Conservation (phyloP, 2,113 vertebrate genomes). For the Vimba vimba region DNA sequence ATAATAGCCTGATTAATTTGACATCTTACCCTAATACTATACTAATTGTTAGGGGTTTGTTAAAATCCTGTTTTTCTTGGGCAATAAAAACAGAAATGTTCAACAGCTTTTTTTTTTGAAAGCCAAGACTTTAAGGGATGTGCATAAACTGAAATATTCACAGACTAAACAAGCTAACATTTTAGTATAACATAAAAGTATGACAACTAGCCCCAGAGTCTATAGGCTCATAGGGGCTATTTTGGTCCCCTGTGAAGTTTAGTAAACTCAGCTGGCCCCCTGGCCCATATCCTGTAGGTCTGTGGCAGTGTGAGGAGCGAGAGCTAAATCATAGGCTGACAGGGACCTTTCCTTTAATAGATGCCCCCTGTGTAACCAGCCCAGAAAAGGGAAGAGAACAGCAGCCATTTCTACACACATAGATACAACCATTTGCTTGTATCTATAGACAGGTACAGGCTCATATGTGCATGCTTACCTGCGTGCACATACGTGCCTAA, state of each 20-base stretch:
- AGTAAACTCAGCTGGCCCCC: slow-evolving; percentile 73
- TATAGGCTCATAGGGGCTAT: slow-evolving; percentile 60
- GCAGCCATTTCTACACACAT: slow-evolving; percentile 49
- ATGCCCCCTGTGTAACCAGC: slow-evolving; percentile 72
- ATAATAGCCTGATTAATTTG: neutral
- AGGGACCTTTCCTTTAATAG: slow-evolving; percentile 77
- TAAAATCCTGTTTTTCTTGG: neutral
- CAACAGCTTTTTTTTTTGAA: neutral
- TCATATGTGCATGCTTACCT: neutral
- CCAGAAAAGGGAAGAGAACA: slow-evolving; percentile 77
- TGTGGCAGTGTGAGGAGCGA: slow-evolving; percentile 54
- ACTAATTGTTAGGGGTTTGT: neutral
- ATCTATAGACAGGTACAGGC: neutral
- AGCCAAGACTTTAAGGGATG: neutral
- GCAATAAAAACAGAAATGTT: neutral
- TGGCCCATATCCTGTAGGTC: slow-evolving; percentile 69
- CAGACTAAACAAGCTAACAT: neutral
- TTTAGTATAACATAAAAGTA: neutral
- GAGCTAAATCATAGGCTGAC: slow-evolving; percentile 75
- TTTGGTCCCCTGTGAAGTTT: slow-evolving; percentile 72
- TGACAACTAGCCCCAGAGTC: neutral
- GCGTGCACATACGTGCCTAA: neutral
- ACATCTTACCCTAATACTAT: neutral
- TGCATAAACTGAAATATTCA: neutral
- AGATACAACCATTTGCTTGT: neutral